Conservation (phyloP, 2,797 vertebrate species). For the Argya squamiceps region DNA sequence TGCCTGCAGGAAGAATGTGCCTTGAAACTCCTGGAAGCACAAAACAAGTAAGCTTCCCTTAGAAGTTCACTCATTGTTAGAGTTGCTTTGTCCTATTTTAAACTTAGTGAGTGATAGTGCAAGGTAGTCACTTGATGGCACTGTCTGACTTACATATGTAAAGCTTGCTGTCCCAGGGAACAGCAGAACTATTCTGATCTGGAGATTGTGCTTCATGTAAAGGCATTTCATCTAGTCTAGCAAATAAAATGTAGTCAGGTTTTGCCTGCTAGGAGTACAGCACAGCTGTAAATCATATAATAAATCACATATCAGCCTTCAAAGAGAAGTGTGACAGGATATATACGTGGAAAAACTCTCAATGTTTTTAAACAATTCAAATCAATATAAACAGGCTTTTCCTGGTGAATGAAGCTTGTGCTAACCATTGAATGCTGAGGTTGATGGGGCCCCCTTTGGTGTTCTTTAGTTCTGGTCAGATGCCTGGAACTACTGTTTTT, state of each 20-base stretch:
- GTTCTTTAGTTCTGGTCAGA: neutral
- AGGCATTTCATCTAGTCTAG: neutral
- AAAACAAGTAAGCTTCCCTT: constrained; percentile 75
- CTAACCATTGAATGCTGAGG: neutral
- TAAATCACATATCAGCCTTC: neutral
- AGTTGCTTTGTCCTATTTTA: neutral
- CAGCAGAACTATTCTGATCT: fast-evolving
- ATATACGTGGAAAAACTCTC: neutral
- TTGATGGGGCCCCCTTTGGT: neutral
- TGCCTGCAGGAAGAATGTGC: constrained; percentile 76
- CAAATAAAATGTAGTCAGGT: neutral
- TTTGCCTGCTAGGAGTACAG: neutral
- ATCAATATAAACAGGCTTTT: neutral
- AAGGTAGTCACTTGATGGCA: neutral
- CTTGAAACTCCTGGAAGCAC: constrained; percentile 73
- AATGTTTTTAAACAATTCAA: neutral
- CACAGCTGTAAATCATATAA: neutral
- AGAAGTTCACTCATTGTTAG: neutral
- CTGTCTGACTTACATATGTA: fast-evolving
- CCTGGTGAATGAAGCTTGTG: neutral
- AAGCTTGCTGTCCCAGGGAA: neutral
- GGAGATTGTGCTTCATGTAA: neutral
- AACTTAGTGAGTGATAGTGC: too few species aligned
- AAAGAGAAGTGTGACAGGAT: neutral
- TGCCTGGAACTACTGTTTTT: neutral